phyloP scores from a whole-genome alignment of 2,113 vertebrate species.

The Neopipo cinnamomea region DNA sequence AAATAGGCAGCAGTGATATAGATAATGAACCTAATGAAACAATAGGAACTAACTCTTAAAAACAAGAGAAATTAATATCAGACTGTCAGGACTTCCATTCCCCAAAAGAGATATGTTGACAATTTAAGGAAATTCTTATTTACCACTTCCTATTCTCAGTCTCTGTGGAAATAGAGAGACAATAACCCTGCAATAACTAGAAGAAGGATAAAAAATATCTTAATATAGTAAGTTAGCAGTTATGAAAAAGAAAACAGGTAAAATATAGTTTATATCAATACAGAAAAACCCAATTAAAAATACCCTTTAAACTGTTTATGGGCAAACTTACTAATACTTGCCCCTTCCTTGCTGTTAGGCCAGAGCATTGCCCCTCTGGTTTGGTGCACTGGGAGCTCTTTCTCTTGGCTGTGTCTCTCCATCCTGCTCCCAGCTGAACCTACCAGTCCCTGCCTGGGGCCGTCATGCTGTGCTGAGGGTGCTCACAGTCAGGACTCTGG shows the following conservation, averaged over 20 bases:
- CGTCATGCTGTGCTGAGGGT: background rate
- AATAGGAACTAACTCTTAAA: background rate
- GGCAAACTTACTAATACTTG: background rate
- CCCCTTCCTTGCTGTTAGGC: background rate
- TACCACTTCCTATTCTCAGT: background rate
- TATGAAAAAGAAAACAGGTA: background rate
- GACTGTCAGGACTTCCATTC: rapidly evolving
- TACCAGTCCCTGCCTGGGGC: rapidly evolving
- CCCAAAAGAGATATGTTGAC: background rate
- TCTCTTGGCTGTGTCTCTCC: background rate
- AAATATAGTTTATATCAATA: background rate
- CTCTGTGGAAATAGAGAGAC: background rate
- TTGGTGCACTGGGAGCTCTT: rapidly evolving
- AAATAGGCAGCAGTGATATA: background rate
- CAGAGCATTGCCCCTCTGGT: background rate
- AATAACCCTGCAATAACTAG: background rate
- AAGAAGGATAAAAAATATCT: background rate
- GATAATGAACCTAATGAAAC: background rate
- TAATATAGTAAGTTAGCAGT: background rate
- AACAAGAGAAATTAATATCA: background rate
- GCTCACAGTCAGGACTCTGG: rapidly evolving
- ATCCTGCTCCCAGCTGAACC: background rate
- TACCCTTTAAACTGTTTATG: background rate
- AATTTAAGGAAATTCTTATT: background rate
- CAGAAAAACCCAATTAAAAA: background rate